Conservation (phyloP, 2,797 vertebrate species). For the Octomys mimax region DNA sequence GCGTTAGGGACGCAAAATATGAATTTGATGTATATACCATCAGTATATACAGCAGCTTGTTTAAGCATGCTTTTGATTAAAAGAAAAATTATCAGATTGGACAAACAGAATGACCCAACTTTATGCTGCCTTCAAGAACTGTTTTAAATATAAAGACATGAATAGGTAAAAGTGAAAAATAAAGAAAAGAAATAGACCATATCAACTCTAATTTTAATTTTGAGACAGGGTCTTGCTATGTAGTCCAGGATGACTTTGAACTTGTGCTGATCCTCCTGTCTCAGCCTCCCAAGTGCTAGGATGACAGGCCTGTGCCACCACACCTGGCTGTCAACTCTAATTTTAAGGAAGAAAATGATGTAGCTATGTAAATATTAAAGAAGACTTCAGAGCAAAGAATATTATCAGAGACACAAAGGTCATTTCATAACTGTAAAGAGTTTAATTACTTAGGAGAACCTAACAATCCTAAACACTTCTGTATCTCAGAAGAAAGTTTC, state of each 20-base stretch:
- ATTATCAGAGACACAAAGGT: not conserved
- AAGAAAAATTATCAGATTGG: not conserved
- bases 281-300: too few relatives aligned
- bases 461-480: not conserved
- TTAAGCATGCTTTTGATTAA: not conserved
- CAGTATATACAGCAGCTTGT: not conserved
- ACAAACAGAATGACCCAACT: not conserved
- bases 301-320: too few relatives aligned
- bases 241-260: too few relatives aligned
- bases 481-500: not conserved
- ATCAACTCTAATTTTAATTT: not conserved
- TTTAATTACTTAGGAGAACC: not conserved
- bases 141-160: constrained; percentile 20
- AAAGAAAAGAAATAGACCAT: not conserved
- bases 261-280: too few relatives aligned
- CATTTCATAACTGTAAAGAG: constrained; percentile 18
- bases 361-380: not conserved
- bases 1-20: not conserved
- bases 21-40: not conserved
- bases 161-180: constrained; percentile 13
- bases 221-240: too few relatives aligned
- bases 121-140: not conserved
- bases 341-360: not conserved
- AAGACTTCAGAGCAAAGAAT: not conserved
- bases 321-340: not conserved